Conservation (phyloP, 2,888 invertebrate genomes). For the Xylocampa areola region DNA sequence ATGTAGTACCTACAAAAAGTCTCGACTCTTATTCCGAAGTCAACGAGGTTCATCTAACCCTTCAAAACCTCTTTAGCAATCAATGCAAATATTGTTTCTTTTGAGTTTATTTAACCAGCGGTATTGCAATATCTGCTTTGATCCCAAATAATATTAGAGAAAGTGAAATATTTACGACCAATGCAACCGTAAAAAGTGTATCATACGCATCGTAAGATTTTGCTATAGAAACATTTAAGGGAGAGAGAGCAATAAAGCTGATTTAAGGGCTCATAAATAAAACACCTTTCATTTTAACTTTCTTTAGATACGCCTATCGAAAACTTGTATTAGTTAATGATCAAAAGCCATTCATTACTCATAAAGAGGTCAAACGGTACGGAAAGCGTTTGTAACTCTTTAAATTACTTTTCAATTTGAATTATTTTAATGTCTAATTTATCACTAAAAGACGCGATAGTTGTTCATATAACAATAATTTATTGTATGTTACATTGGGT, state of each 20-base stretch:
- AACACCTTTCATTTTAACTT: slow-evolving; percentile 76
- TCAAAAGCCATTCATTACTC: slow-evolving; percentile 62
- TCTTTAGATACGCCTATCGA: slow-evolving; percentile 72
- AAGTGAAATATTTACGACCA: slow-evolving; percentile 75
- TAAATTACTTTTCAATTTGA: slow-evolving; percentile 23
- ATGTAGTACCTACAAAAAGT: slow-evolving; percentile 60
- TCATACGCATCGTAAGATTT: slow-evolving; percentile 57
- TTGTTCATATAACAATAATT: slow-evolving; percentile 23
- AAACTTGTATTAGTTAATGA: slow-evolving; percentile 68
- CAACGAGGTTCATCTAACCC: slow-evolving; percentile 52
- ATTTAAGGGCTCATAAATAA: slow-evolving; percentile 82
- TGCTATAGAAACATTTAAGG: slow-evolving; percentile 67
- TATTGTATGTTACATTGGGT: slow-evolving; percentile 32
- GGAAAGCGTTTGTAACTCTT: slow-evolving; percentile 31
- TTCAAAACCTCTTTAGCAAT: slow-evolving; percentile 12
- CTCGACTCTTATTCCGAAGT: slow-evolving; percentile 49
- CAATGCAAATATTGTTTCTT: slow-evolving; percentile 2
- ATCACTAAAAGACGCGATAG: slow-evolving; percentile 31
- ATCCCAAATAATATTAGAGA: slow-evolving; percentile 58
- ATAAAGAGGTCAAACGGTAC: slow-evolving; percentile 36
- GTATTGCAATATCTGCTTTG: slow-evolving; percentile 45
- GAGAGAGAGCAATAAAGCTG: slow-evolving; percentile 75
- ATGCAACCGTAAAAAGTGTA: slow-evolving; percentile 68
- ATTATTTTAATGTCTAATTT: slow-evolving; percentile 38
- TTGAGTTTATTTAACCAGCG: slow-evolving; percentile 20